Base-by-base conservation (phyloP, 2,888 invertebrate genomes). In the Sycophila texana region DNA sequence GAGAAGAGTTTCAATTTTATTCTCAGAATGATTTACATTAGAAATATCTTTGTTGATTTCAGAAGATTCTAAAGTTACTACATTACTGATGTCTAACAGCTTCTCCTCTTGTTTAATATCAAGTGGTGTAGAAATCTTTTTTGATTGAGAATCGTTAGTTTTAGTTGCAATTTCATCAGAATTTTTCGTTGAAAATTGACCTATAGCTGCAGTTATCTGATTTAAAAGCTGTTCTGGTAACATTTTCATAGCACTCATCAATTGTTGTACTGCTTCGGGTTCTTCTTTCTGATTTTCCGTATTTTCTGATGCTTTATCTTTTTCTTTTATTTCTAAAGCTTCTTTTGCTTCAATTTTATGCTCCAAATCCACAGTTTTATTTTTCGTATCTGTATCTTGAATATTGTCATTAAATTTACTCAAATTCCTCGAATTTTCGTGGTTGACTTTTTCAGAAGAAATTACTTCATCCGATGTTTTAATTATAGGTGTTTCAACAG, bases 181-280 rank as follows among this genome's bases (percentile, higher is more conserved):
- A 58, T 81, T 84, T 79, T 84, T 88, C 3, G 85, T 80, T 4
- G 87, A 85, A 30, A 89, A 60, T 80, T 86, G 84, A 77, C 86
- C 87, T 77, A 90, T 80, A 0, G 88, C 89, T 14, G 85, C 83
- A 12, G 87, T 85, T 72, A 90, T 83, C 12, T 89, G 87, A 18
- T 85, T 87, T 20, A 88, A 79, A 53, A 89, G 81, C 82, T 89
- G 86, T 74, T 88, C 88, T 1, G 90, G 89, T 65, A 90, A 78
- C 70, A 86, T 87, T 82, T 85, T 89, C 82, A 89, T 85, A 0
- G 87, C 87, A 5, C 86, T 84, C 77, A 90, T 80, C 51, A 90
- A 81, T 75, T 88, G 86, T 16, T 89, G 86, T 51, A 89, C 76
- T 13, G 76, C 73, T 47, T 51, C 75, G 12, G 81, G 81, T 16